These are phyloP conservation scores for Esox masquinongy DNA, from an alignment of 2,797 vertebrate species.

Conservation along the genomic window DNA sequence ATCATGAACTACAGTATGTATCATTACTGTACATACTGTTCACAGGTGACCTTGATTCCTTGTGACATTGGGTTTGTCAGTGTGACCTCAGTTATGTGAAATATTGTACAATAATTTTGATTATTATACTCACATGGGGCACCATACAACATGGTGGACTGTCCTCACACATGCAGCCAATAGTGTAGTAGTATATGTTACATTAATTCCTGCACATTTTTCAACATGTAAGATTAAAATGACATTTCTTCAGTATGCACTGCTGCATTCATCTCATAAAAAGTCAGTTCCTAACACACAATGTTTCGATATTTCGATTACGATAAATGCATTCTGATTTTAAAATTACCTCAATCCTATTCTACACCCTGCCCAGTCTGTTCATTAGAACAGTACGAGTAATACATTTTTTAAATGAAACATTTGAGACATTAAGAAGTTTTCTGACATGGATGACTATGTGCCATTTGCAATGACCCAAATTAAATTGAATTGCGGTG, in stretches of 20 bases:
- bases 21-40: background rate
- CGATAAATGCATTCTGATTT: background rate
- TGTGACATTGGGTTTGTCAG: background rate
- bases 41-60: background rate
- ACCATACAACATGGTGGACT: too few relatives aligned
- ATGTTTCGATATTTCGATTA: background rate
- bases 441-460: constrained; percentile 20
- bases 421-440: constrained; percentile 27
- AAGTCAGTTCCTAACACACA: background rate
- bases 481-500: constrained; percentile 33
- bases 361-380: constrained; percentile 1
- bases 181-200: too few relatives aligned
- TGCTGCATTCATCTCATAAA: background rate
- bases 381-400: constrained; percentile 14
- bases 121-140: too few relatives aligned
- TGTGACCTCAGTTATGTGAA: background rate
- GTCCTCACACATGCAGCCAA: too few relatives aligned
- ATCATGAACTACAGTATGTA: too few relatives aligned
- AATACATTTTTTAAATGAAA: constrained; percentile 26
- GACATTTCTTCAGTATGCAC: background rate
- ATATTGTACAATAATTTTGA: too few relatives aligned
- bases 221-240: background rate
- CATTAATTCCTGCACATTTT: too few relatives aligned
- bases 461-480: constrained; percentile 26
- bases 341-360: background rate